Percentiles rank a stretch among this genome's conserved stretches.
Evolutionary conservation across 2,113 vertebrate species (phyloP).

Genomic region (Gallinago media): DNA sequence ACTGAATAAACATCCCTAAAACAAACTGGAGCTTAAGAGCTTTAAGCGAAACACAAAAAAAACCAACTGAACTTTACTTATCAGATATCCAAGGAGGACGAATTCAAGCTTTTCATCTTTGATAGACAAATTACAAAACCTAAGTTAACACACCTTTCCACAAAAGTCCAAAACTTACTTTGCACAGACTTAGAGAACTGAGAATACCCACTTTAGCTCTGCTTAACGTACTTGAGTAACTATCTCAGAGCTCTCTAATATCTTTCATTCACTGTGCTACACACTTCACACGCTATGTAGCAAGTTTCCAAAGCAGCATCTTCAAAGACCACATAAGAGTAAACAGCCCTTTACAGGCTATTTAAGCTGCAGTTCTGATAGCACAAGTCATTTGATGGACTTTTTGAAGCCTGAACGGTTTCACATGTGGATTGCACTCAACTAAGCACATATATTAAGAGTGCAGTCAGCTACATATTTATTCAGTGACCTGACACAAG

Average conservation of each 20-base stretch:
- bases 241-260: background rate
- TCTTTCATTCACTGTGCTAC: background rate
- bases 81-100: background rate
- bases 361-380: background rate
- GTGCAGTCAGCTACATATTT: background rate
- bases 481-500: background rate
- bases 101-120: background rate
- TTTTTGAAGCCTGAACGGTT: background rate
- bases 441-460: background rate
- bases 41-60: background rate
- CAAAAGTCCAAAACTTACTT: background rate
- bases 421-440: background rate
- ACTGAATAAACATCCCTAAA: background rate
- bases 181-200: background rate
- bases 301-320: background rate
- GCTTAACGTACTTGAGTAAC: rapidly evolving
- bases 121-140: background rate
- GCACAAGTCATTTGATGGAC: background rate
- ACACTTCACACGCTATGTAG: background rate
- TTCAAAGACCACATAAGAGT: background rate
- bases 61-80: background rate
- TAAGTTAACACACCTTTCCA: background rate
- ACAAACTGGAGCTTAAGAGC: background rate
- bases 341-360: background rate
- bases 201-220: background rate